Conservation (phyloP, 2,888 invertebrate genomes). For the Zygaena filipendulae region DNA sequence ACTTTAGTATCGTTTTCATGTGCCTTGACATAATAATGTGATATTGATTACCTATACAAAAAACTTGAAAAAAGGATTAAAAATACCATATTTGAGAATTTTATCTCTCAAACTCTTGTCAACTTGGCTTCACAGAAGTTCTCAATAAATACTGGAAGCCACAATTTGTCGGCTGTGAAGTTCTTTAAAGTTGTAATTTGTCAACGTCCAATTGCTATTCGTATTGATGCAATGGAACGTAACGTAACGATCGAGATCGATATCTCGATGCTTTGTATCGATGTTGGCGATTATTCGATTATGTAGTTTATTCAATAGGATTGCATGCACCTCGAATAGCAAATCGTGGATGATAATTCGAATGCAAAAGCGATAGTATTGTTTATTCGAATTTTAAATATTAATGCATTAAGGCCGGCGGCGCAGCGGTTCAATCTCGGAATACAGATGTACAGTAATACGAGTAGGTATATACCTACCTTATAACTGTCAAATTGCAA, state of each 20-base stretch:
- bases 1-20: too few relatives aligned
- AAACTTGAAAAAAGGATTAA: too few relatives aligned
- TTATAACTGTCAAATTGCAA: too few relatives aligned
- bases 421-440: constrained; percentile 18
- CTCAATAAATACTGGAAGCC: constrained; percentile 44
- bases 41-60: too few relatives aligned
- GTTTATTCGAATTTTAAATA: constrained; percentile 44
- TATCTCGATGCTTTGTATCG: constrained; percentile 51
- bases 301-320: constrained; percentile 23
- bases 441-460: constrained; percentile 31
- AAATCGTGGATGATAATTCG: constrained; percentile 32
- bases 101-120: too few relatives aligned
- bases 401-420: constrained; percentile 35
- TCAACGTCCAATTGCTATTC: constrained; percentile 49
- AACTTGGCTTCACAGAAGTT: too few relatives aligned
- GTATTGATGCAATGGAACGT: constrained; percentile 48
- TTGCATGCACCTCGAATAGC: constrained; percentile 37
- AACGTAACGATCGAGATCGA: constrained; percentile 47
- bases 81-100: too few relatives aligned
- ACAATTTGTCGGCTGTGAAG: constrained; percentile 57
- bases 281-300: constrained; percentile 45
- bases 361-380: constrained; percentile 39
- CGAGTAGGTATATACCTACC: too few relatives aligned
- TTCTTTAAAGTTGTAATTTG: constrained; percentile 49
- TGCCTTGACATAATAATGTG: too few relatives aligned